phyloP scores from a whole-genome alignment of 2,888 invertebrate genomes.

The Mesodorylaimus sp. region DNA sequence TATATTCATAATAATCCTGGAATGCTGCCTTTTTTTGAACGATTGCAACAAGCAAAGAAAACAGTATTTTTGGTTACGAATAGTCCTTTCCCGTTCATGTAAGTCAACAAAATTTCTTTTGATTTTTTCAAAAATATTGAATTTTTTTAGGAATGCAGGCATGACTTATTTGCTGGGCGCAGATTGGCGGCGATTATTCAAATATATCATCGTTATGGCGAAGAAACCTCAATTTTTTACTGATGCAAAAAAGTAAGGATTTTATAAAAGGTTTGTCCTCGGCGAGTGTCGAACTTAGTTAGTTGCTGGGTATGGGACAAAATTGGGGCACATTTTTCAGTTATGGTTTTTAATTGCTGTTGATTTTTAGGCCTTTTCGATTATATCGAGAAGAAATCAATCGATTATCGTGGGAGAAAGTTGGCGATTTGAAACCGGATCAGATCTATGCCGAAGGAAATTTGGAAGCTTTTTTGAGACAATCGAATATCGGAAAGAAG shows the following conservation, averaged over 20 bases:
- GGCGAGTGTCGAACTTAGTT: constrained; percentile 13
- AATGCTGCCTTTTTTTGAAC: constrained; percentile 53
- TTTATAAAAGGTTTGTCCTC: not conserved
- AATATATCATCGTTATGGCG: constrained; percentile 81
- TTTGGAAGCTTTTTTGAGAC: constrained; percentile 3
- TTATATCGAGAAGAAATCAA: constrained; percentile 61
- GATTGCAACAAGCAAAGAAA: constrained; percentile 53
- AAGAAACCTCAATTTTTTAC: constrained; percentile 91
- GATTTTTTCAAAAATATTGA: not conserved
- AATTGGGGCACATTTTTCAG: not conserved
- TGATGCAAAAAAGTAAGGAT: constrained; percentile 47
- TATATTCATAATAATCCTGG: constrained; percentile 31
- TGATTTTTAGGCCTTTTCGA: constrained; percentile 51
- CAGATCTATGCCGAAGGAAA: constrained; percentile 62
- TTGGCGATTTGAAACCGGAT: constrained; percentile 63
- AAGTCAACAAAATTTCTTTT: constrained; percentile 11
- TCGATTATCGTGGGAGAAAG: constrained; percentile 74
- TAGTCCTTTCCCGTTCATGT: constrained; percentile 84
- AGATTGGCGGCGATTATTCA: constrained; percentile 75
- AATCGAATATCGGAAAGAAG: not conserved
- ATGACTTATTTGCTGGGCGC: constrained; percentile 41
- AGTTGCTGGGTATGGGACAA: too few relatives aligned
- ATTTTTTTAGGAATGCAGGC: constrained; percentile 1
- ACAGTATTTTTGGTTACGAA: constrained; percentile 87
- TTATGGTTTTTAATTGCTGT: not conserved